Conservation (phyloP, 2,888 invertebrate genomes). For the Abrostola triplasia region DNA sequence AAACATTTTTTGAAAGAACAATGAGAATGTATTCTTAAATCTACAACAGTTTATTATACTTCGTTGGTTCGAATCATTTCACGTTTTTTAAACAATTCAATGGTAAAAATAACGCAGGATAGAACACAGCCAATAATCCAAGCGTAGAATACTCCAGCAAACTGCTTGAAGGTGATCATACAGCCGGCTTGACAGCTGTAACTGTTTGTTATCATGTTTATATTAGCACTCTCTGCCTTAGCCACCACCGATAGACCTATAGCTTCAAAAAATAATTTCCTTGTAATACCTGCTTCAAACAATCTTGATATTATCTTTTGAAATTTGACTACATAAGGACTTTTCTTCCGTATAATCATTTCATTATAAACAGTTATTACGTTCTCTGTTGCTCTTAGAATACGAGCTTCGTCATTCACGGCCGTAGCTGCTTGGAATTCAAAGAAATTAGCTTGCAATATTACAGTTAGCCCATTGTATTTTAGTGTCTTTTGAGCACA, state of each 20-base stretch:
- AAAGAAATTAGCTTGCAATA: conserved; percentile 66
- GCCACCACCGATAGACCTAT: conserved; percentile 69
- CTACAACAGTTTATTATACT: background rate
- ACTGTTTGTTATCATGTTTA: conserved; percentile 69
- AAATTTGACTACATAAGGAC: conserved; percentile 60
- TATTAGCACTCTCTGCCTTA: conserved; percentile 64
- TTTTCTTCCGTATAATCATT: conserved; percentile 71
- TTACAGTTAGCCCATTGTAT: conserved; percentile 69
- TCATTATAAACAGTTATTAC: conserved; percentile 74
- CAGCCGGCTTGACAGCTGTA: conserved; percentile 77
- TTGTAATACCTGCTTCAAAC: conserved; percentile 76
- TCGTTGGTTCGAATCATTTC: background rate
- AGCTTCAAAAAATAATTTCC: conserved; percentile 68
- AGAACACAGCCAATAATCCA: conserved; percentile 71
- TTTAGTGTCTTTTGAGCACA: conserved; percentile 61
- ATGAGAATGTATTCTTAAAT: background rate
- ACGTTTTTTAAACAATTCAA: conserved; percentile 58
- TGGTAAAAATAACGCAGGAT: conserved; percentile 64
- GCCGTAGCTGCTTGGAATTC: conserved; percentile 68
- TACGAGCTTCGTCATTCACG: conserved; percentile 71
- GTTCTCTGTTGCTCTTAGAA: conserved; percentile 67
- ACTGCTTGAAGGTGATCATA: conserved; percentile 67
- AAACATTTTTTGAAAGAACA: too few relatives aligned
- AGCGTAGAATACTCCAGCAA: conserved; percentile 62
- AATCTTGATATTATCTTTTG: conserved; percentile 62